Evolutionary conservation across 2,113 vertebrate species (phyloP), one percentile per base, ranked within the genome.

Genomic region (Hyaena hyaena): DNA sequence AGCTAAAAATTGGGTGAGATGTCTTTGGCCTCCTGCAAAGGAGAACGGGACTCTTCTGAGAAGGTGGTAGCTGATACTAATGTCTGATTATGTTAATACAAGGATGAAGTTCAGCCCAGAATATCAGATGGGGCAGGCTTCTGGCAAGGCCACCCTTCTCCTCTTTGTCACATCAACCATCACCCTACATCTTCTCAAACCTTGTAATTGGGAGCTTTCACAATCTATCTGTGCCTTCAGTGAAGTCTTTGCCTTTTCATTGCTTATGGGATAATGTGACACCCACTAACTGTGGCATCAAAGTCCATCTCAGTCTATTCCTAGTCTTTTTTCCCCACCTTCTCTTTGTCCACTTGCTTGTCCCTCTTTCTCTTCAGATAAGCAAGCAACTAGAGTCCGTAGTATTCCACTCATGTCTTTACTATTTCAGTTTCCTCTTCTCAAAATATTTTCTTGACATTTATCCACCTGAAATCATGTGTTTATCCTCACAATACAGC

Each of bases 1-100:
- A 95, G 45, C 82, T 97, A 85, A 39, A 97, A 97, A 97, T 93
- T 81, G 86, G 76, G 39, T 73, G 82, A 88, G 76, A 21, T 69
- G 31, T 93, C 31, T 98, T 91, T 76, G 88, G n/a, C 21, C 8
- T 3, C 84, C 82, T 96, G 93, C 90, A 53, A 92, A 95, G 66
- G 74, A 88, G n/a, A 58, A 68, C 0, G 3, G 11, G 63, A 53
- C 31, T 1, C 15, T 92, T 95, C 2, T 81, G 21, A 96, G 89
- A n/a, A 90, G 77, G 28, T 55, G 0, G 17, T 74, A n/a, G 0
- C 3, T 45, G 88, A 93, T 93, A 2, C 6, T 92, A 63, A 48
- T 26, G 14, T 21, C 55, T 63, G 61, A 88, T 86, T 96, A 87
- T 69, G 21, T 86, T 73, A 76, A 61, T 43, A 21, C 0, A 0